Base-by-base conservation (phyloP, 1,140 invertebrate species). In the Pararge aegeria region DNA sequence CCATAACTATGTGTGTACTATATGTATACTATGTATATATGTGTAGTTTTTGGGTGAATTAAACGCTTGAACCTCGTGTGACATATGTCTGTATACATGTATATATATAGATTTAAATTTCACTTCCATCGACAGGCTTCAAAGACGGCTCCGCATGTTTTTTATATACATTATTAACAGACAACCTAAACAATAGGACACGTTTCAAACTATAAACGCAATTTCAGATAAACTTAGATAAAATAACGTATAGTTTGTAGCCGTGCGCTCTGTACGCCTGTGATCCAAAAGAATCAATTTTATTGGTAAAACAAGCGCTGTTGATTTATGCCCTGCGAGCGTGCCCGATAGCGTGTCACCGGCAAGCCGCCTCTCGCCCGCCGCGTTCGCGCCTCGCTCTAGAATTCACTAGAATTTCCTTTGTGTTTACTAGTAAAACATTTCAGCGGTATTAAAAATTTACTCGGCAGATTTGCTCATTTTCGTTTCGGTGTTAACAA, bases 311-410 rank as follows among this genome's bases (percentile, higher is more conserved):
- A 82, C 78, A 84, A 79, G 70, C 76, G 64, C 66, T 65, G 65
- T 75, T 86, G 83, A 86, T 88, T 88, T 88, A 86, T 85, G 78
- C 60, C 60, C 66, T 72, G 68, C 53, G 76, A 78, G 79, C 79
- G 76, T 81, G 79, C 73, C 69, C 73, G 76, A 80, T 82, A 79
- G 65, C 78, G 65, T 80, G 85, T 84, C 80, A 81, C 75, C 79
- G 68, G 50, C 61, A 58, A 53, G 66, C 64, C 61, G 46, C 46
- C 20, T 29, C 21, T 21, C 46, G 20, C 21, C 44, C 12, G 68
- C 63, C 68, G 57, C 65, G 75, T 82, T 80, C 76, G 70, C 80
- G 71, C 76, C 72, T 75, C 68, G 73, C 71, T 81, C 73, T 77
- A 80, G 80, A 83, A 78, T 80, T 70, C 71, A 70, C 75, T 84